Evolutionary conservation across 2,113 vertebrate species (phyloP).

Genomic region (Brachirus orientalis): DNA sequence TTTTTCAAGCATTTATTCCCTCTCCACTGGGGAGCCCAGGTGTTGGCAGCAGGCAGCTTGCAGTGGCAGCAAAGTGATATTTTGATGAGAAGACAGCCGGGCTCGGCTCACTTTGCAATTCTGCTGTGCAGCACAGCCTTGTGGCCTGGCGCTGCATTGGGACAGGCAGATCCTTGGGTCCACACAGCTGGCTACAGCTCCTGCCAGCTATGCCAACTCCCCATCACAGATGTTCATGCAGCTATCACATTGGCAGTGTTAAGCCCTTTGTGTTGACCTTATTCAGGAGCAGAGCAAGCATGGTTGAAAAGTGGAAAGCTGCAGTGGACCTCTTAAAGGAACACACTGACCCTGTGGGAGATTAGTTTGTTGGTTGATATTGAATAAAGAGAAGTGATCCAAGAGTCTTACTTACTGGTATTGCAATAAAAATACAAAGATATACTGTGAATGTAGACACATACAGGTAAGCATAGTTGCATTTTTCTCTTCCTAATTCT

Average conservation of each 20-base stretch:
- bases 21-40: constrained; percentile 65
- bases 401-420: neutral
- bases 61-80: constrained; percentile 65
- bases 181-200: constrained; percentile 62
- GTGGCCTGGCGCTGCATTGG: constrained; percentile 50
- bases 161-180: constrained; percentile 64
- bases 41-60: constrained; percentile 70
- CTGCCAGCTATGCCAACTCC: constrained; percentile 65
- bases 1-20: constrained; percentile 49
- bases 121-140: constrained; percentile 37
- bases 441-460: no score
- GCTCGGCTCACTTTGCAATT: constrained; percentile 58
- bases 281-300: constrained; percentile 44
- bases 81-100: constrained; percentile 72
- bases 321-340: constrained; percentile 20
- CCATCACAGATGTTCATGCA: constrained; percentile 73
- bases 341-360: neutral
- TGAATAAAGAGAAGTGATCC: constrained; percentile 1
- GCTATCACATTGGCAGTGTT: constrained; percentile 52
- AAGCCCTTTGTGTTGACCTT: constrained; percentile 64
- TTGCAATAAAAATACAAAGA: no score
- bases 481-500: no score
- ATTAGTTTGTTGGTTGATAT: constrained; percentile 8
- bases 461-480: no score
- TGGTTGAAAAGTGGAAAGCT: constrained; percentile 19